Conservation (phyloP, 2,888 invertebrate species). For the Panzeria rudis region DNA sequence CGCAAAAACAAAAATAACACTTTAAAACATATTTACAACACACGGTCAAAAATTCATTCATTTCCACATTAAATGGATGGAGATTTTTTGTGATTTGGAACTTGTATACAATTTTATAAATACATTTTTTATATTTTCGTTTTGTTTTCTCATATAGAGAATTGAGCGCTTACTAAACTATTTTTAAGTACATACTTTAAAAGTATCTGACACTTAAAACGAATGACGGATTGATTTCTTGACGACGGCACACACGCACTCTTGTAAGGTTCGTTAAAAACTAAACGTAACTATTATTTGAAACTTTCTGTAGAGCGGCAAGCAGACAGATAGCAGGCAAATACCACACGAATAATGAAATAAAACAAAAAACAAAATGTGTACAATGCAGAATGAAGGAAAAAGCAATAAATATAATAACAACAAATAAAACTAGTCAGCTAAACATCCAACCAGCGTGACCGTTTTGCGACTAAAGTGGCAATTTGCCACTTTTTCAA, state of each 20-base stretch:
- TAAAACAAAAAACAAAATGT: conserved; percentile 31
- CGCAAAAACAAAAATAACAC: conserved; percentile 27
- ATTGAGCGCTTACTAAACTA: conserved; percentile 36
- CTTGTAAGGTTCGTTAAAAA: conserved; percentile 69
- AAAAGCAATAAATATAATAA: conserved; percentile 27
- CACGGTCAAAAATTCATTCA: conserved; percentile 18
- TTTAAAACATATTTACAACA: conserved; percentile 31
- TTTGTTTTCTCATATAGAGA: background rate
- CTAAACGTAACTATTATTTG: conserved; percentile 67
- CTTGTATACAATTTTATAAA: conserved; percentile 20
- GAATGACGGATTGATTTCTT: conserved; percentile 15
- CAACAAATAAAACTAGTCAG: conserved; percentile 51
- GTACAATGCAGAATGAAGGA: conserved; percentile 47
- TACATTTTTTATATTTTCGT: background rate
- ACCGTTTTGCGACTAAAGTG: too few relatives aligned
- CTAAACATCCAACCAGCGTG: too few relatives aligned
- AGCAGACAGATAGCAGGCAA: conserved; percentile 35
- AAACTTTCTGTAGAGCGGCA: conserved; percentile 63
- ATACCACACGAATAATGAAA: conserved; percentile 45
- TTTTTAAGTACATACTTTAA: conserved; percentile 24
- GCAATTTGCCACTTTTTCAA: too few relatives aligned
- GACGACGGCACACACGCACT: conserved; percentile 65
- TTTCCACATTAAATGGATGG: conserved; percentile 20
- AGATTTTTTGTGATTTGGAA: conserved; percentile 16
- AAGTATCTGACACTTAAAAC: conserved; percentile 22